Evolutionary conservation across 2,888 invertebrate genomes (phyloP), one percentile per base, ranked within the genome.

Genomic region (Amphimallon solstitiale): DNA sequence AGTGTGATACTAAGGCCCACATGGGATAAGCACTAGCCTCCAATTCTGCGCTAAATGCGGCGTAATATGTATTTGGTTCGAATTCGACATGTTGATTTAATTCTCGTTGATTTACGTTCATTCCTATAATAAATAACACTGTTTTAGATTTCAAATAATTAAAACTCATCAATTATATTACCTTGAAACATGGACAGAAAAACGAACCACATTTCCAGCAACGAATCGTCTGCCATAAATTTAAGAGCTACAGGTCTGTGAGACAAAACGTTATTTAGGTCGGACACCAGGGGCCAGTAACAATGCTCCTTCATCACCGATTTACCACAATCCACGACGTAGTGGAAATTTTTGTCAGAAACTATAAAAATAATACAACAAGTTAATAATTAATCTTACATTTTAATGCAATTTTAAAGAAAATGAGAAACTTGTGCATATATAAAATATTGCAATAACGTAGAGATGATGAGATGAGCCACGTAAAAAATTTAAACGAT

Each of bases 1-100:
- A 86, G 84, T 98, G 97, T 46, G 92, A 91, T 62, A 97, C 92
- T 65, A 98, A 88, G 10, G 96, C 95, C 97, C 97, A 98, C 97
- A 98, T 96, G 1, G 97, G 97, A 84, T 97, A 95, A 10, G 97
- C 95, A 76, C 95, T 95, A 19, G 97, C 96, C 84, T 98, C 98
- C 73, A 98, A 84, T 85, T 98, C 98, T 73, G 97, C 97, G 68
- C 96, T 95, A 85, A 98, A 98, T 29, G 98, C 97, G 49, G 97
- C 96, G 84, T 97, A 98, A 84, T 98, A 98, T 12, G 96, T 95
- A 72, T 95, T 95, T 45, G 97, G 96, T 83, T 98, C 98, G 85
- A 94, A 97, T 85, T 98, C 97, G 12, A 98, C 92, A 84, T 98
- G 98, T 61, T 93, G 92, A 75, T 89, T 90, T 71, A 94, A 85